These are phyloP conservation scores for Oceanites oceanicus DNA, from an alignment of 2,113 vertebrate species.

Conservation along the genomic window DNA sequence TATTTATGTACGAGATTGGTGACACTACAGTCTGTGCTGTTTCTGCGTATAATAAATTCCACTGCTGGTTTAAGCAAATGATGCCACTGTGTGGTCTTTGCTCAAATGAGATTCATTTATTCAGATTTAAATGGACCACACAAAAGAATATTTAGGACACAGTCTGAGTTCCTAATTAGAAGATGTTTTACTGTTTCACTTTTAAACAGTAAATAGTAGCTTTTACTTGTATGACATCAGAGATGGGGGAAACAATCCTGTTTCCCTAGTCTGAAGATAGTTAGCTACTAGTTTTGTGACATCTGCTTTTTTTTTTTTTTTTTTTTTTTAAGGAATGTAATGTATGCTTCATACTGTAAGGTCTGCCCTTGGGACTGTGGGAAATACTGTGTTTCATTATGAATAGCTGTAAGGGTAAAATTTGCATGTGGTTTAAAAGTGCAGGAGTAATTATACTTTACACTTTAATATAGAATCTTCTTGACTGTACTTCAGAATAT, in stretches of 20 bases:
- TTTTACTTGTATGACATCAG: neutral
- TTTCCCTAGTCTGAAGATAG: neutral
- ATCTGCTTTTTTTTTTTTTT: neutral
- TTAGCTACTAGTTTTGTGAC: neutral
- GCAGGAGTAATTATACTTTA: conserved; percentile 7
- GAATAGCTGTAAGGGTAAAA: conserved; percentile 52
- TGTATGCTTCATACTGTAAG: neutral
- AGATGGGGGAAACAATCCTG: neutral
- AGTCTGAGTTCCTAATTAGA: neutral
- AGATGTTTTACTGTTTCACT: neutral
- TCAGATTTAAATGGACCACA: neutral
- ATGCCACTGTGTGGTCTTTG: neutral
- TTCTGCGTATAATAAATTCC: neutral
- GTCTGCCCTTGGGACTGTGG: conserved; percentile 46
- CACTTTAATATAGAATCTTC: conserved; percentile 22
- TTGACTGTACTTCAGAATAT: neutral
- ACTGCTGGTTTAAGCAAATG: neutral
- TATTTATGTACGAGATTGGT: neutral
- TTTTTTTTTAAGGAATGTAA: neutral
- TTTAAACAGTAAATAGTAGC: neutral
- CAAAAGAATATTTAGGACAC: neutral
- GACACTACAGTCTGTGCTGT: neutral
- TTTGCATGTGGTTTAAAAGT: conserved; percentile 55
- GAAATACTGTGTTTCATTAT: conserved; percentile 20
- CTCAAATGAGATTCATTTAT: neutral